Evolutionary conservation across 2,113 vertebrate species (phyloP).

Genomic region (Pedionomus torquatus): DNA sequence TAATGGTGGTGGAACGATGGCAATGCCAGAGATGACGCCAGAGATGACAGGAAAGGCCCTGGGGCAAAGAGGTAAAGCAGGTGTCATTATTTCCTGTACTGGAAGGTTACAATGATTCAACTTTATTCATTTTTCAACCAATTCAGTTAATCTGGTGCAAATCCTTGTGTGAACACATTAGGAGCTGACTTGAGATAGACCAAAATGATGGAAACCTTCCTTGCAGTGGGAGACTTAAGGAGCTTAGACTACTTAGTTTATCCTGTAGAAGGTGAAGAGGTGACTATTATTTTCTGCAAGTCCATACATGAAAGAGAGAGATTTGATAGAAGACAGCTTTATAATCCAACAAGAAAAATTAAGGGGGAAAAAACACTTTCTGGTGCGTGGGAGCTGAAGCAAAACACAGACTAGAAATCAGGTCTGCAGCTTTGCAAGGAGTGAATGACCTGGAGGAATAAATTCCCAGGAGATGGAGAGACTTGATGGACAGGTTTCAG

Average conservation of each 20-base stretch:
- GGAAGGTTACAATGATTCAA: not conserved
- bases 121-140: constrained; percentile 50
- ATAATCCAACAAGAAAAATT: not conserved
- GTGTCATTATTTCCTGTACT: constrained; percentile 30
- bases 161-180: constrained; percentile 46
- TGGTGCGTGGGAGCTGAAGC: not conserved
- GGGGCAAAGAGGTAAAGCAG: not conserved
- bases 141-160: constrained; percentile 53
- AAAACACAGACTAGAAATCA: not conserved
- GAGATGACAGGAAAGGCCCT: not conserved
- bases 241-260: constrained; percentile 41
- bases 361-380: not conserved
- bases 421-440: not conserved
- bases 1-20: not conserved
- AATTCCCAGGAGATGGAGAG: not conserved
- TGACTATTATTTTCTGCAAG: constrained; percentile 30
- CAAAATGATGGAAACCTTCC: constrained; percentile 50
- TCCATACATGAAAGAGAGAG: not conserved
- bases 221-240: constrained; percentile 28
- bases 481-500: not conserved
- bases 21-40: not conserved
- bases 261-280: constrained; percentile 13
- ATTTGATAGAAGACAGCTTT: constrained; percentile 26
- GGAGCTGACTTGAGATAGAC: constrained; percentile 25
- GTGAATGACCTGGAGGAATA: not conserved